Conservation (phyloP, 2,113 vertebrate species). For the Dasypus novemcinctus region DNA sequence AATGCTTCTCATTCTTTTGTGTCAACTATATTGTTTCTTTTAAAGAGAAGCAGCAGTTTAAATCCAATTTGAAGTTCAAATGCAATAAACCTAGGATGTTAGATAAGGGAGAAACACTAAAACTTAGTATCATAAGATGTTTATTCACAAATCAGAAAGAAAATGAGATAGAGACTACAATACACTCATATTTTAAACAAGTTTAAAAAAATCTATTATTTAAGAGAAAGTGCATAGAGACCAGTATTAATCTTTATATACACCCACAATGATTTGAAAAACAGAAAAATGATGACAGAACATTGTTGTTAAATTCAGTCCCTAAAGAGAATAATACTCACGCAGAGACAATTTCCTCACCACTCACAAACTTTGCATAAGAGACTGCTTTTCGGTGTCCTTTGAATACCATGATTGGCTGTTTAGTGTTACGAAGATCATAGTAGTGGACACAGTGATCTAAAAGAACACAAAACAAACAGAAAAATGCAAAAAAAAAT, state of each 20-base stretch:
- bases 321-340: slow-evolving; percentile 84
- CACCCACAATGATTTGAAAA: not conserved
- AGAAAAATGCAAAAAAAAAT: not conserved
- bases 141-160: slow-evolving; percentile 26
- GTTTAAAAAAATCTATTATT: slow-evolving; percentile 20
- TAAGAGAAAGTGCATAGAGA: slow-evolving; percentile 42
- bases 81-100: not conserved
- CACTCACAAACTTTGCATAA: slow-evolving; percentile 98
- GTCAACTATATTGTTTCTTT: not conserved
- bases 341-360: slow-evolving; percentile 99
- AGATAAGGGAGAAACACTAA: not conserved
- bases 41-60: not conserved
- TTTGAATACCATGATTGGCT: slow-evolving; percentile 99
- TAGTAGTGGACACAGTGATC: slow-evolving; percentile 99
- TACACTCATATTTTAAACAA: not conserved
- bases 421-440: slow-evolving; percentile 98
- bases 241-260: not conserved
- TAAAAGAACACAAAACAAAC: slow-evolving; percentile 70
- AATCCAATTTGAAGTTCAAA: slow-evolving; percentile 25
- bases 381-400: slow-evolving; percentile 98
- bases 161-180: slow-evolving; percentile 10
- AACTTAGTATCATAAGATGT: not conserved
- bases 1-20: slow-evolving; percentile 23
- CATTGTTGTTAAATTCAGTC: not conserved
- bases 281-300: not conserved